Percentiles rank a stretch among this genome's conserved stretches.
These are phyloP conservation scores for Acyrthosiphon pisum DNA, from an alignment of 1,140 invertebrate genomes.

Conservation along the genomic window DNA sequence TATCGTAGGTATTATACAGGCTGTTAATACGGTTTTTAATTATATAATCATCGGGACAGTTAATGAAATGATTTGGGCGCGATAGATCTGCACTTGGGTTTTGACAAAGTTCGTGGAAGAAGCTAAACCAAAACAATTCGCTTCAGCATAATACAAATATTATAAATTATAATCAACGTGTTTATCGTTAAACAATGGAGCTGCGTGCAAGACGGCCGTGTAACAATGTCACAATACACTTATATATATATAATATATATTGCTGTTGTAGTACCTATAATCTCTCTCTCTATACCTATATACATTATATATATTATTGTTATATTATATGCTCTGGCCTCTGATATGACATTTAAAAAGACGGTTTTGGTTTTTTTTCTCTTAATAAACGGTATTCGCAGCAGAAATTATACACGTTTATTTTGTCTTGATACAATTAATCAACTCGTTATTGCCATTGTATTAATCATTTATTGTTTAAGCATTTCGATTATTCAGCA, in stretches of 20 bases:
- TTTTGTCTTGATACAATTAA: slow-evolving; percentile 29
- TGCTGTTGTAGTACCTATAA: not conserved
- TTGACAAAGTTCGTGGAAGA: not conserved
- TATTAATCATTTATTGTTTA: not conserved
- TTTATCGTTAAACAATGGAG: slow-evolving; percentile 19
- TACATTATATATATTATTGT: not conserved
- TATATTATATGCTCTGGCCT: not conserved
- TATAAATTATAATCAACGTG: not conserved
- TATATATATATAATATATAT: not conserved
- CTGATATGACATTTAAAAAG: not conserved
- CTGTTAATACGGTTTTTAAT: not conserved
- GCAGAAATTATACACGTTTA: not conserved
- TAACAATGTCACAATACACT: not conserved
- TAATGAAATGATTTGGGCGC: not conserved
- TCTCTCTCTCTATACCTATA: not conserved
- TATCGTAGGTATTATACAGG: not conserved
- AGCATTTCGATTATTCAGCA: slow-evolving; percentile 20
- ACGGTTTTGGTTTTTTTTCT: not conserved
- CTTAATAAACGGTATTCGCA: not conserved
- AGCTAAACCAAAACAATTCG: not conserved
- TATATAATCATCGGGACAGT: not conserved
- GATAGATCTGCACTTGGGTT: not conserved
- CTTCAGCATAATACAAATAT: not conserved
- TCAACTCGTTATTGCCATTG: slow-evolving; percentile 2
- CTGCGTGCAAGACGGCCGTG: not conserved